Evolutionary conservation across 2,888 invertebrate species (phyloP), one percentile per base, ranked within the genome.

Genomic region (Oscheius sp.): DNA sequence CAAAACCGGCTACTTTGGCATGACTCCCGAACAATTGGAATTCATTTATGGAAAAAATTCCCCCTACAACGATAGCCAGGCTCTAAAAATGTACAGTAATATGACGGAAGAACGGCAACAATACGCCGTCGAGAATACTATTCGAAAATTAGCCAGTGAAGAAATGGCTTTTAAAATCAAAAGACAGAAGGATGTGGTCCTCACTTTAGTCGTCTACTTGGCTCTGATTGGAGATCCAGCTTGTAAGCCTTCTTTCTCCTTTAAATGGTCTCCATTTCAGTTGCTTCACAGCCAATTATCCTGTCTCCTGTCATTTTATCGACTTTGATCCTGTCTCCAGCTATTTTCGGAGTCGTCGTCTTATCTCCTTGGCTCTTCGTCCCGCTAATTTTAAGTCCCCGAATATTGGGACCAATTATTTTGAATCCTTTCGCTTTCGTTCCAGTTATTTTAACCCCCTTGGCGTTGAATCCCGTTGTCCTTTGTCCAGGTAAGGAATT

Each of bases 291-390:
- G 49, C 74, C 81, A 1, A 59, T 82, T 35, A 77, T 82, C 49
- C 63, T 82, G 2, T 75, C 77, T 16, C 82, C 82, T n/a, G 43
- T 80, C 12, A 35, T 81, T 23, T 43, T 82, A 1, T 63, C 74
- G 0, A 74, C 79, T 0, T 35, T 79, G n/a, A 64, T 77, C 7
- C 68, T 76, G 16, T 76, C 77, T 21, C 81, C 79, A 6, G 73
- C 77, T 27, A 68, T 41, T 43, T 41, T 18, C 6, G 66, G 66
- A 5, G 18, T 70, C 18, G 74, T 80, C 49, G 76, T 80, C 6
- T 69, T 82, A 7, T 79, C 79, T 0, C 82, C 82, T 0, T 81
- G 81, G 81, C 70, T 77, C 2, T 81, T 82, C n/a, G 80, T 72
- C 1, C 72, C 72, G 13, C 23, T 72, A n/a, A 72, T 72, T 18